Base-by-base conservation (phyloP, 2,113 vertebrate genomes). In the Eupsittula cactorum region DNA sequence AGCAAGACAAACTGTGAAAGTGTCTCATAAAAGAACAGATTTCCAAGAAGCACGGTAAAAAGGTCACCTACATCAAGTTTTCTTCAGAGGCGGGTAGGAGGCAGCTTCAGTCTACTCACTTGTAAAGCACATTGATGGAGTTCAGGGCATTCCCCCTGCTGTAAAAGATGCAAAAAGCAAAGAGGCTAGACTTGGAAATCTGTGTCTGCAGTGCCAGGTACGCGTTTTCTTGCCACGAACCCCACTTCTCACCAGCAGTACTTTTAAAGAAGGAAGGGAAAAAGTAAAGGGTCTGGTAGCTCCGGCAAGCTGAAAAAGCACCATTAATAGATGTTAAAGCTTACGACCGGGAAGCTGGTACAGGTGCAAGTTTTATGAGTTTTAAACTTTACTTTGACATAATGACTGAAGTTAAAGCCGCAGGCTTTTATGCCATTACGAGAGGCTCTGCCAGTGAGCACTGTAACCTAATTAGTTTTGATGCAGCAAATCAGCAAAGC, bases 381-480 rank as follows among this genome's bases (percentile, higher is more conserved):
- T 92, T 93, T 92, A 73, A 95, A 91, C 94, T 95, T 96, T 82
- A 87, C 91, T 97, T 96, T 92, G 96, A 96, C 91, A 87, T 95
- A 88, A 97, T 84, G 92, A 95, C 82, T 83, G 88, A 96, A 92
- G 92, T 84, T 90, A 78, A 93, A 97, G 95, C 97, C 73, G 0
- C 53, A 94, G 96, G 98, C 96, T 97, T 94, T 97, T 89, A 88
- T 86, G 97, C 92, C 88, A 68, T 98, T 97, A 93, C 86, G 88
- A 94, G 97, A 94, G 37, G 75, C 94, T 95, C 95, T 95, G 95
- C 96, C 97, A 97, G 90, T 91, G 96, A 98, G 95, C 88, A 91
- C 96, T 96, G 97, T 97, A 98, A 97, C 97, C 85, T 98, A 98
- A 98, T 98, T 98, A 98, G 96, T 97, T 97, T 97, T 97, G 98